These are phyloP conservation scores for Scopus umbretta DNA, from an alignment of 2,113 vertebrate species.

Conservation along the genomic window DNA sequence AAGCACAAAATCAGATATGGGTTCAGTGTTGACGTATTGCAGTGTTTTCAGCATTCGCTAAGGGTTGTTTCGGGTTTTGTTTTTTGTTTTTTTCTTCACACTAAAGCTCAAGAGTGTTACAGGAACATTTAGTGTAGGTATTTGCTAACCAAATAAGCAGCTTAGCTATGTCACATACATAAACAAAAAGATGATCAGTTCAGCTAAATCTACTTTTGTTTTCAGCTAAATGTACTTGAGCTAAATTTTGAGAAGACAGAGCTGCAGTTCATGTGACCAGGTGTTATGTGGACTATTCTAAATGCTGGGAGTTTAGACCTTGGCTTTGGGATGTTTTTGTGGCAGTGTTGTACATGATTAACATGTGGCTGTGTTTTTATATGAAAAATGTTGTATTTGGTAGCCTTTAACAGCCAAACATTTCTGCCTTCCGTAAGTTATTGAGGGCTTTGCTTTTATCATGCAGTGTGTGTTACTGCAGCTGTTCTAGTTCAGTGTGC, in stretches of 20 bases:
- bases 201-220: background rate
- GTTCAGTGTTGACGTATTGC: background rate
- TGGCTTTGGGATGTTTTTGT: background rate
- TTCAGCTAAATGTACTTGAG: background rate
- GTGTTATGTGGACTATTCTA: background rate
- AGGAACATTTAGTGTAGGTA: background rate
- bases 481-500: background rate
- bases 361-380: background rate
- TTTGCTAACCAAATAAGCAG: background rate
- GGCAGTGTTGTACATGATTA: background rate
- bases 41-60: background rate
- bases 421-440: background rate
- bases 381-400: background rate
- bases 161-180: background rate
- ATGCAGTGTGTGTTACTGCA: background rate
- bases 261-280: background rate
- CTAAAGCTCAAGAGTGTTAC: background rate
- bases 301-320: background rate
- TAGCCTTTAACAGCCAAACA: background rate
- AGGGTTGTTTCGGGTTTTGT: too few species aligned
- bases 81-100: background rate
- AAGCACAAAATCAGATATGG: conserved; percentile 26
- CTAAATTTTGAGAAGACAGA: background rate
- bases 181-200: background rate
- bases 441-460: background rate